phyloP scores from a whole-genome alignment of 64 coral and sea anemone genomes.

The Trachythela sp. region DNA sequence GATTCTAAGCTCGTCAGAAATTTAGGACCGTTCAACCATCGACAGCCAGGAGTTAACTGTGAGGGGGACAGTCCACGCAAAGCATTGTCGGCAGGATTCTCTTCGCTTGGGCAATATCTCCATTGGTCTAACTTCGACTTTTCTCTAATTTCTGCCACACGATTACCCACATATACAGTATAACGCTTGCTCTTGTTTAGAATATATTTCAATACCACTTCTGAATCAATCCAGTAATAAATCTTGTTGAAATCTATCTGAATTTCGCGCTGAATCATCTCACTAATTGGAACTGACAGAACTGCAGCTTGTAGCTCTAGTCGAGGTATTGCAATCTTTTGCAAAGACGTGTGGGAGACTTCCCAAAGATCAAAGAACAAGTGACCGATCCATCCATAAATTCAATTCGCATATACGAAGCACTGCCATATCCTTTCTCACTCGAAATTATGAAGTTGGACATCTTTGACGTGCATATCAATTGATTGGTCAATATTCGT shows the following conservation, averaged over 20 bases:
- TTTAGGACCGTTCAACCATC: neutral
- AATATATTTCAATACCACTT: neutral
- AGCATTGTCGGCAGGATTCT: neutral
- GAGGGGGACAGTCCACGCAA: neutral
- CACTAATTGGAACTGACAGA: neutral
- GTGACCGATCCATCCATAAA: too few relatives aligned
- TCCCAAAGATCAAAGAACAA: neutral
- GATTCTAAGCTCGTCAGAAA: neutral
- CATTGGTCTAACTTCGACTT: neutral
- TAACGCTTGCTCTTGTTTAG: neutral
- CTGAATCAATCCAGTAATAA: neutral
- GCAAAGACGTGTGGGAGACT: too few relatives aligned
- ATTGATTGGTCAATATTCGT: too few relatives aligned
- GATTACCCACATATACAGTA: neutral
- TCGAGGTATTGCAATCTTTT: too few relatives aligned
- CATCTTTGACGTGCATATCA: too few relatives aligned
- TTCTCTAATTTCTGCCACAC: neutral
- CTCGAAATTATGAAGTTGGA: neutral
- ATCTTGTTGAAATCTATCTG: neutral
- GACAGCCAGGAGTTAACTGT: neutral
- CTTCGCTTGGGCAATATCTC: neutral
- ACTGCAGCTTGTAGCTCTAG: neutral
- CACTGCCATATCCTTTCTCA: too few relatives aligned
- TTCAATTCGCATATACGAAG: too few relatives aligned
- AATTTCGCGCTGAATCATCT: neutral